Base-by-base conservation (phyloP, 1,140 invertebrate genomes). In the Cydia fagiglandana region DNA sequence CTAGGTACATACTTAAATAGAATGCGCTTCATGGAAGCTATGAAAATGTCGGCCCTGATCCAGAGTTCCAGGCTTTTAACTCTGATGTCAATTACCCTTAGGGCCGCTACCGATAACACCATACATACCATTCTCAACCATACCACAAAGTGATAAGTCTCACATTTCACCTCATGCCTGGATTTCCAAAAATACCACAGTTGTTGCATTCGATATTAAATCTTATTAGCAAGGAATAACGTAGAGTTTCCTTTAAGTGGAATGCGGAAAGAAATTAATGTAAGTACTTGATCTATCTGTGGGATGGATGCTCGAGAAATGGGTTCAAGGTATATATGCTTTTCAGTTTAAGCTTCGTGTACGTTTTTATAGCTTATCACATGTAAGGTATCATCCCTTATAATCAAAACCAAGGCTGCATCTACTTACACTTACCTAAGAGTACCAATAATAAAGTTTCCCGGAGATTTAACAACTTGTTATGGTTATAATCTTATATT, bases 231-330 rank as follows among this genome's bases (percentile, higher is more conserved):
- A 24, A 61, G 17, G 20, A 2, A 24, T 61, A 61, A 20, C 0
- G 56, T 24, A 2, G 56, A 20, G 17, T 61, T 61, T 10, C 5
- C 9, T 61, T 7, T 20, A 10, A 24, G 20, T 7, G 15, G 15
- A n/a, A 20, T 2, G 56, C 10, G 56, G 56, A 61, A 61, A 61
- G 56, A 61, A 61, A 61, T 61, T 61, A 61, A 61, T 61, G 56
- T 24, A 61, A 61, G 56, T 24, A 61, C 56, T 61, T 24, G 56
- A 61, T 61, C 56, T 61, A 61, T 61, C 56, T 61, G 56, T n/a
- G 56, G 20, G 20, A 61, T 0, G 17, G 56, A 61, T 61, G 56
- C 56, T 61, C 56, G 56, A 61, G 20, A 61, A 61, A 61, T 61
- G 20, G 56, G 20, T 61, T 24, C 56, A 61, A 61, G 56, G 56